These are phyloP conservation scores for Corapipo altera DNA, from an alignment of 2,113 vertebrate species.

Conservation along the genomic window DNA sequence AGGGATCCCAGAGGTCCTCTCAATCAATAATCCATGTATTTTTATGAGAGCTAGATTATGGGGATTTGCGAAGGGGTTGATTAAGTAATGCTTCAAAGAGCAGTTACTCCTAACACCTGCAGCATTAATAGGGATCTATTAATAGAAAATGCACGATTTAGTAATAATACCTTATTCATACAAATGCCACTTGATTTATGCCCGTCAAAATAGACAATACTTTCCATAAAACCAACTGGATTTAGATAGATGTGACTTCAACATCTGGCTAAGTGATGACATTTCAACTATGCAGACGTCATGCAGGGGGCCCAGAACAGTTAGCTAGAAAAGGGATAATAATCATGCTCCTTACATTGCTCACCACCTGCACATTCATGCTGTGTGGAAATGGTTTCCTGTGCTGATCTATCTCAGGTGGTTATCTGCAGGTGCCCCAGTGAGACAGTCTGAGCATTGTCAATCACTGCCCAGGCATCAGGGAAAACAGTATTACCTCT, in stretches of 20 bases:
- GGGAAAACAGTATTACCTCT: neutral
- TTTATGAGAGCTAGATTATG: slow-evolving; percentile 78
- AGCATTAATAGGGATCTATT: slow-evolving; percentile 73
- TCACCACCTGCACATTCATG: slow-evolving; percentile 44
- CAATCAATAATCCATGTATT: slow-evolving; percentile 79
- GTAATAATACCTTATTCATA: slow-evolving; percentile 68
- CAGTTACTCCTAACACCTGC: slow-evolving; percentile 71
- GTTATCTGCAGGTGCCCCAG: slow-evolving; percentile 49
- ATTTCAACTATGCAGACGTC: slow-evolving; percentile 51
- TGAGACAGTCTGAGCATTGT: slow-evolving; percentile 8
- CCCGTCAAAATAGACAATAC: slow-evolving; percentile 23
- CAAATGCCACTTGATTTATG: slow-evolving; percentile 66
- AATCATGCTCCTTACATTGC: slow-evolving; percentile 35
- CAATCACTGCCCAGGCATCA: neutral
- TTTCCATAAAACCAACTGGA: slow-evolving; percentile 37
- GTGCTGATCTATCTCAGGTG: slow-evolving; percentile 60
- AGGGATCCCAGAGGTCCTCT: slow-evolving; percentile 75
- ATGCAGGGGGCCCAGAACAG: slow-evolving; percentile 27
- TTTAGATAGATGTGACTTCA: slow-evolving; percentile 50
- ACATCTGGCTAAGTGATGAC: slow-evolving; percentile 73
- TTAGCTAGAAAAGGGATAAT: slow-evolving; percentile 37
- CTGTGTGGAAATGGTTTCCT: slow-evolving; percentile 62
- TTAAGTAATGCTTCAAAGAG: slow-evolving; percentile 78
- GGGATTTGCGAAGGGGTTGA: slow-evolving; percentile 74
- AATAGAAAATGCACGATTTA: slow-evolving; percentile 66